Base-by-base conservation (phyloP, 2,888 invertebrate genomes). In the Nymphalis c-album region DNA sequence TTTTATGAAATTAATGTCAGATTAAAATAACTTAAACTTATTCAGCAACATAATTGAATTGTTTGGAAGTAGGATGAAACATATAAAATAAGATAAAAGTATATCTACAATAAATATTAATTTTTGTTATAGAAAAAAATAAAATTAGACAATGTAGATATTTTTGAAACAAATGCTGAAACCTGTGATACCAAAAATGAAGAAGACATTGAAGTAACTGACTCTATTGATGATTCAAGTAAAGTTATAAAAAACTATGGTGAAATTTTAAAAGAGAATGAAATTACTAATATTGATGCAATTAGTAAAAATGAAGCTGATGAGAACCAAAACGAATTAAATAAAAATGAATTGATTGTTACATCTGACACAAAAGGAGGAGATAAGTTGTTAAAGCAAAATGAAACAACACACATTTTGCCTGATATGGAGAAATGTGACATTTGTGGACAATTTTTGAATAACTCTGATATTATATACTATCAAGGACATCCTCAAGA, bases 401-500 rank as follows among this genome's bases (percentile, higher is more conserved):
- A 60, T 55, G 40, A 51, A 20, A 46, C 57, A 40, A 26, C 22
- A 51, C 62, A 57, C 45, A 64, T 67, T 7, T 69, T 74, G 60
- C 77, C 79, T 35, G 78, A 86, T 64, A 81, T 78, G 66, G 92
- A 92, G 66, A 85, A 86, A 77, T 93, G 93, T 83, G 77, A 82
- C 31, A 89, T 84, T 63, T 93, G 93, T 72, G 85, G 87, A 8
- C 92, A 92, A 74, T 91, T 87, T 78, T 77, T 92, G 31, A 90
- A 91, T 72, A 90, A 92, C 78, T 92, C 92, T 13, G 90, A 92
- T 72, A 83, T 92, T 35, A 85, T 91, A 69, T 92, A 94, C 53
- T 96, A 95, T 81, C 93, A 94, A 77, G 96, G 96, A n/a, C 96
- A 96, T 84, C 95, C 96, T 57, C 95, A 95, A 76, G 92, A 95